These are phyloP conservation scores for Lineus longissimus DNA, from an alignment of 1,140 invertebrate species.

Conservation along the genomic window DNA sequence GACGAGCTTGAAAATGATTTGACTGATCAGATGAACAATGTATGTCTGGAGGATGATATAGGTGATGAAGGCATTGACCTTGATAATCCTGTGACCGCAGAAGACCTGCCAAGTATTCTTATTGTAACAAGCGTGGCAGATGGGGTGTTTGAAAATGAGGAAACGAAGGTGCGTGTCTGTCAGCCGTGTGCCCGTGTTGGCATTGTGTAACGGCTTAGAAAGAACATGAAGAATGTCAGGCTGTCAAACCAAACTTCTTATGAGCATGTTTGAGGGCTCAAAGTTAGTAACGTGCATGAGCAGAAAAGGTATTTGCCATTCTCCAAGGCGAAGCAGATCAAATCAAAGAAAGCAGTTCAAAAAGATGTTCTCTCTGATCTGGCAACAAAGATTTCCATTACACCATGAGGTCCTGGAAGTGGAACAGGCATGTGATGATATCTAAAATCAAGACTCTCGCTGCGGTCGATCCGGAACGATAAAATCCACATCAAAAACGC, in stretches of 20 bases:
- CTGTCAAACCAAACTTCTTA: not conserved
- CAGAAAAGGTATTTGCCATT: too few relatives aligned
- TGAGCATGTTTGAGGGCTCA: not conserved
- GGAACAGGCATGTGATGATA: too few relatives aligned
- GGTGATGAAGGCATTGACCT: constrained; percentile 13
- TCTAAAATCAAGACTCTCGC: too few relatives aligned
- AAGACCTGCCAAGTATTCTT: constrained; percentile 77
- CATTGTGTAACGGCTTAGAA: not conserved
- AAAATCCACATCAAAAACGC: too few relatives aligned
- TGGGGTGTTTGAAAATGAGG: constrained; percentile 70
- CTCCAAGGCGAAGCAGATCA: too few relatives aligned
- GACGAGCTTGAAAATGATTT: not conserved
- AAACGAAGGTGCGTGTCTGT: constrained; percentile 58
- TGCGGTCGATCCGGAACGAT: too few relatives aligned
- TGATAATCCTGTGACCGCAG: constrained; percentile 19
- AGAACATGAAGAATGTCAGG: not conserved
- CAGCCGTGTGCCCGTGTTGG: not conserved
- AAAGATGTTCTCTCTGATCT: too few relatives aligned
- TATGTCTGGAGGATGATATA: not conserved
- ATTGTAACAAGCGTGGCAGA: constrained; percentile 85
- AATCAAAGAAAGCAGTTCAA: too few relatives aligned
- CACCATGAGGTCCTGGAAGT: too few relatives aligned
- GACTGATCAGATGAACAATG: constrained; percentile 1
- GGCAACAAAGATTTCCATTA: too few relatives aligned
- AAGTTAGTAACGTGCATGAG: not conserved